Conservation (phyloP, 1,140 invertebrate species). For the Monochamus saltuarius region DNA sequence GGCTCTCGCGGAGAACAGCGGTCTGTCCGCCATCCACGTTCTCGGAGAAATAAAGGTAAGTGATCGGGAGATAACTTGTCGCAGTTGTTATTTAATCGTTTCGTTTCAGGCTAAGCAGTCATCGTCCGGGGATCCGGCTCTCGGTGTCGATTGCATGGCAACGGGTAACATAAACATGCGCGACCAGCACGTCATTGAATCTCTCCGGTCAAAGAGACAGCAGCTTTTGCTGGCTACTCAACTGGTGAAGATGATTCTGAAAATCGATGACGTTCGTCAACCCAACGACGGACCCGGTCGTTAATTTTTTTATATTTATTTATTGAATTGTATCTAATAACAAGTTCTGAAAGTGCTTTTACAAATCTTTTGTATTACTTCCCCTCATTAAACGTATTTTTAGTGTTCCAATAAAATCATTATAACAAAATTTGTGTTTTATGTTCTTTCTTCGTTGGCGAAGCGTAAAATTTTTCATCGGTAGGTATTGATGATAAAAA, state of each 20-base stretch:
- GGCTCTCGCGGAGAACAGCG: slow-evolving; percentile 96
- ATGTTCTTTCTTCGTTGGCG: no score
- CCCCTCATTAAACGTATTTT: no score
- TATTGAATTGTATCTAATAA: no score
- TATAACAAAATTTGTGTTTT: no score
- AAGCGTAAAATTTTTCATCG: no score
- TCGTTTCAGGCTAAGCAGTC: slow-evolving; percentile 64
- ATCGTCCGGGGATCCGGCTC: slow-evolving; percentile 77
- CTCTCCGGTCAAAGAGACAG: slow-evolving; percentile 94
- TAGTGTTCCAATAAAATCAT: no score
- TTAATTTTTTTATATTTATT: slow-evolving; percentile 19
- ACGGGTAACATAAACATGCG: slow-evolving; percentile 94
- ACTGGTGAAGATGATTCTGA: slow-evolving; percentile 98
- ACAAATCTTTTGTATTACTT: no score
- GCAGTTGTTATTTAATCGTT: slow-evolving; percentile 1
- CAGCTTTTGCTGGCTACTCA: slow-evolving; percentile 96
- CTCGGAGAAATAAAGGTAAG: slow-evolving; percentile 85
- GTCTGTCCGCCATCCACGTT: slow-evolving; percentile 88
- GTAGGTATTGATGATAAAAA: no score
- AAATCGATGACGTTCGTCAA: slow-evolving; percentile 97
- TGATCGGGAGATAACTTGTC: neutral
- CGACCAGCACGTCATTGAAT: slow-evolving; percentile 94
- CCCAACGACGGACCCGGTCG: slow-evolving; percentile 57
- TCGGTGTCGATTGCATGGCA: slow-evolving; percentile 95
- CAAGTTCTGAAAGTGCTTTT: no score